Base-by-base conservation (phyloP, 2,113 vertebrate species). In the Tauraco erythrolophus region DNA sequence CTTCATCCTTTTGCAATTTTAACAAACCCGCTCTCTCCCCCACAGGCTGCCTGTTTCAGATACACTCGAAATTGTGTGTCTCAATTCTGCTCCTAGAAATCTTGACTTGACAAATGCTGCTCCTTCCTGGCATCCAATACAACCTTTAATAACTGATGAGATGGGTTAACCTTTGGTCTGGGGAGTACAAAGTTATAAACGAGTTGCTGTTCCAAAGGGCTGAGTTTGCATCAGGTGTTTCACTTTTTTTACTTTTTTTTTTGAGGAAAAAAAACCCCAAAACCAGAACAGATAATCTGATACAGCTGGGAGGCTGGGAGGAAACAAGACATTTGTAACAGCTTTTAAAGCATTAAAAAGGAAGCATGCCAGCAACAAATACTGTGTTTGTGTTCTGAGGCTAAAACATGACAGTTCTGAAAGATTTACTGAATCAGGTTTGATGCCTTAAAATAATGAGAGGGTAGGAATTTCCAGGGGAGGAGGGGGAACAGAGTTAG, bases 321-420 rank as follows among this genome's bases (percentile, higher is more conserved):
- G 95, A 96, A 97, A 91, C 91, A 95, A 92, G 91, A 87, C 45
- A 78, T 89, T 91, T 94, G 72, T 95, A 97, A 92, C 69, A 91
- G 80, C 68, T 95, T 92, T 95, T 96, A 97, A 92, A 95, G 80
- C 83, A 95, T 94, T 96, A 96, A 89, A 94, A 97, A 84, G 69
- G 65, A 89, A 96, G 57, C 77, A 92, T 5, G 46, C 86, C 61
- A 96, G 72, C 94, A 97, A 89, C 92, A 96, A 97, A 96, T 87
- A 94, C 69, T 79, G 51, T 81, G 69, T 88, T 95, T 97, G 61
- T 97, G 91, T 96, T 97, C 89, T 87, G 84, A 97, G 95, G 96
- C 94, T 95, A 89, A 96, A 96, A 94, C 91, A 92, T 95, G 94
- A 94, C 92, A 94, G 72, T 64, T 94, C 69, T 96, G 92, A 96